These are phyloP conservation scores for Cardinalis cardinalis DNA, from an alignment of 2,113 vertebrate genomes.

Conservation along the genomic window DNA sequence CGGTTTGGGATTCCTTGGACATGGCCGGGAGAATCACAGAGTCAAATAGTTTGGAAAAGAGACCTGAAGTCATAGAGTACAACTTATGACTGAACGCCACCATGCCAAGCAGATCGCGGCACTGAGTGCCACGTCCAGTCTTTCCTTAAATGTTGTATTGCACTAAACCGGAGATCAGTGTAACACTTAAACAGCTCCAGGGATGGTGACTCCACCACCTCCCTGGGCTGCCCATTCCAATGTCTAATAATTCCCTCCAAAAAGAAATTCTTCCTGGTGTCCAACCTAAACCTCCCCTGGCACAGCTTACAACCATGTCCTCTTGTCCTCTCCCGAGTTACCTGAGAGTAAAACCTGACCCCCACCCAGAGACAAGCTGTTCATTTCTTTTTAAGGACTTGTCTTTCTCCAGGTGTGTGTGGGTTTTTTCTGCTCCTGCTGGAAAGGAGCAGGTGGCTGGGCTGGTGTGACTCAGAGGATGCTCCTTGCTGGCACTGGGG, in stretches of 20 bases:
- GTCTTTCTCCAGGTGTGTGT: background rate
- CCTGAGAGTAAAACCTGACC: background rate
- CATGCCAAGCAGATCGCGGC: background rate
- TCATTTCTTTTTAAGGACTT: background rate
- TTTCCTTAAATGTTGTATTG: background rate
- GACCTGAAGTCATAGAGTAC: background rate
- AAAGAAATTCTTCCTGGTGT: background rate
- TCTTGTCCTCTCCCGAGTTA: rapidly evolving
- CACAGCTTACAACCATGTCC: background rate
- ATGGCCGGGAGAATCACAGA: background rate
- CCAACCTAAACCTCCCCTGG: background rate
- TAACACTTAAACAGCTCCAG: background rate
- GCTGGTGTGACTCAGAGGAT: background rate
- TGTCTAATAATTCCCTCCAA: too few species aligned
- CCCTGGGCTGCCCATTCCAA: background rate
- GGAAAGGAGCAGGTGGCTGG: background rate
- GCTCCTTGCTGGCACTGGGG: background rate
- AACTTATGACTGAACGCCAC: too few species aligned
- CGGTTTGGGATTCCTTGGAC: rapidly evolving
- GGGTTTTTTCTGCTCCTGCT: background rate
- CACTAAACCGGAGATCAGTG: too few species aligned
- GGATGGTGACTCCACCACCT: too few species aligned
- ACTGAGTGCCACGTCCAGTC: too few species aligned
- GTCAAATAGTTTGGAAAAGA: background rate
- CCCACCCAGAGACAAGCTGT: rapidly evolving